Conservation (phyloP, 2,113 vertebrate species). For the Xiphophorus couchianus region DNA sequence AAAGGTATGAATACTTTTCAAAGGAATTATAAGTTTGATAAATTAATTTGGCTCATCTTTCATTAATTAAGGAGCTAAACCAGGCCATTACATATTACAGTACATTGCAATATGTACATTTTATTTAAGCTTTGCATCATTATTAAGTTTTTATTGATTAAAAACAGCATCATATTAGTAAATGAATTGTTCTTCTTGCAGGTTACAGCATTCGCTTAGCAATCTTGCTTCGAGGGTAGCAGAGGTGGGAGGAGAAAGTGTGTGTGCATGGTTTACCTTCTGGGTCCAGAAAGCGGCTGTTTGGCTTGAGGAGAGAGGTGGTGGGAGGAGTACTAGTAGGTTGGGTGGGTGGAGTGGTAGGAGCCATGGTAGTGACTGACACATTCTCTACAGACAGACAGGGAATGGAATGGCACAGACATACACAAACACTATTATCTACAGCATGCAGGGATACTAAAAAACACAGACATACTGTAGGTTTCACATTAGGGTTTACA, state of each 20-base stretch:
- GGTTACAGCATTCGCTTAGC: not conserved
- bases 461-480: constrained; percentile 19
- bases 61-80: not conserved
- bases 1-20: not conserved
- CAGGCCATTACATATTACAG: too few relatives aligned
- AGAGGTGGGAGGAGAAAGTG: constrained; percentile 16
- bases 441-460: constrained; percentile 62
- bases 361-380: constrained; percentile 70
- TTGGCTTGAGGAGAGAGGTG: constrained; percentile 60
- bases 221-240: constrained; percentile 7
- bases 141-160: not conserved
- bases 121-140: not conserved
- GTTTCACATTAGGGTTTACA: constrained; percentile 36
- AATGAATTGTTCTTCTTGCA: constrained; percentile 13
- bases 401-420: constrained; percentile 63
- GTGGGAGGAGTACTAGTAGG: constrained; percentile 59
- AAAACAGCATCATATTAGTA: not conserved
- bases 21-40: not conserved
- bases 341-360: constrained; percentile 62
- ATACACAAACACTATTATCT: constrained; percentile 59
- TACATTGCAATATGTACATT: not conserved
- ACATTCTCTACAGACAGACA: constrained; percentile 79
- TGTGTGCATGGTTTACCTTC: constrained; percentile 68
- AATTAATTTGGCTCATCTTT: not conserved
- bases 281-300: constrained; percentile 22